Evolutionary conservation across 2,113 vertebrate species (phyloP).

Genomic region (Chrysochloris asiatica): DNA sequence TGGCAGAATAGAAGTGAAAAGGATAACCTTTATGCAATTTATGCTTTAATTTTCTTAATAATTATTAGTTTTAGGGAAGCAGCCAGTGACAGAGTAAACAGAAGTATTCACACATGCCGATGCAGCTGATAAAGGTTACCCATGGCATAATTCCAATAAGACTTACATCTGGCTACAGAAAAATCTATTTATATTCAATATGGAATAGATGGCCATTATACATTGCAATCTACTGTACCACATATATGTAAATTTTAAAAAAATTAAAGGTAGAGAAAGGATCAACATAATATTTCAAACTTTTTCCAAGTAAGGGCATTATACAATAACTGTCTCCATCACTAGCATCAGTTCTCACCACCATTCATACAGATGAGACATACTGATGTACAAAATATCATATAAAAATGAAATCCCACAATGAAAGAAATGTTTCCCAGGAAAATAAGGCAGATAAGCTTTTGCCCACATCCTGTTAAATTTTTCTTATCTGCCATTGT

Average conservation of each 20-base stretch:
- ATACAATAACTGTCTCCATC: neutral
- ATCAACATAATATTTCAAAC: neutral
- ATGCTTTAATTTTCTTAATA: neutral
- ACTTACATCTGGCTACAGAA: neutral
- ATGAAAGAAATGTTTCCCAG: neutral
- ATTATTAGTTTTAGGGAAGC: neutral
- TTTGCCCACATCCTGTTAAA: neutral
- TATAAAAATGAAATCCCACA: neutral
- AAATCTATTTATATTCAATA: neutral
- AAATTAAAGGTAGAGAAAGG: no score
- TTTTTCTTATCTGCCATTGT: neutral
- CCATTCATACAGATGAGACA: neutral
- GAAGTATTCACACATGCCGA: neutral
- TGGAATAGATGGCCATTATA: neutral
- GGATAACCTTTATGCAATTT: neutral
- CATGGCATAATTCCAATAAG: neutral
- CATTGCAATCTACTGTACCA: neutral
- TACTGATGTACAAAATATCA: neutral
- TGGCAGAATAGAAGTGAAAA: neutral
- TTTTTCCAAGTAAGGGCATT: slow-evolving; percentile 5
- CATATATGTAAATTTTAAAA: neutral
- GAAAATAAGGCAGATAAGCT: neutral
- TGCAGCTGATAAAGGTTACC: neutral
- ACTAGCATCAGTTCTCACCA: neutral
- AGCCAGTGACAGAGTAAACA: slow-evolving; percentile 23